These are phyloP conservation scores for Drosophila setifemur DNA, from an alignment of 1,140 invertebrate genomes.

Conservation along the genomic window DNA sequence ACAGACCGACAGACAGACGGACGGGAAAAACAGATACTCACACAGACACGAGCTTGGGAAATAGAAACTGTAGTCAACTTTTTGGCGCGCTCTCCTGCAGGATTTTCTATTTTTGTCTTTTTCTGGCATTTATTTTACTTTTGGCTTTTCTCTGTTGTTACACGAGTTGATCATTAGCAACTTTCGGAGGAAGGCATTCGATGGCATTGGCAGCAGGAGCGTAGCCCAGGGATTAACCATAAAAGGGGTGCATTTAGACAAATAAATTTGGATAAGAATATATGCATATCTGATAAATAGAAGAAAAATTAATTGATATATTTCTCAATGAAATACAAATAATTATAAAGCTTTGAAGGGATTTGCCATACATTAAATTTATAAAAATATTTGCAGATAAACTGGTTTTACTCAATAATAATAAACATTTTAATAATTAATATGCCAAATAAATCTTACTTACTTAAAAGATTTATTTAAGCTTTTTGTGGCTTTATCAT, in stretches of 20 bases:
- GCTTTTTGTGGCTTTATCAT: too few species aligned
- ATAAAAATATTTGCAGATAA: too few species aligned
- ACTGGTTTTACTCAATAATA: too few species aligned
- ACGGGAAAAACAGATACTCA: slow-evolving; percentile 34
- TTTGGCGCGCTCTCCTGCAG: slow-evolving; percentile 47
- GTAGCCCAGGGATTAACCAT: not conserved
- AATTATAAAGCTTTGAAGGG: too few species aligned
- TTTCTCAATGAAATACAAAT: too few species aligned
- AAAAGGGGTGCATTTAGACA: not conserved
- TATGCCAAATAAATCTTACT: too few species aligned
- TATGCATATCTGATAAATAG: too few species aligned
- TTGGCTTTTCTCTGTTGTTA: slow-evolving; percentile 41
- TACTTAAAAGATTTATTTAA: too few species aligned
- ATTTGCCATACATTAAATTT: too few species aligned
- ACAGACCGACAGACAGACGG: slow-evolving; percentile 10
- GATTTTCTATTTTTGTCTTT: slow-evolving; percentile 23
- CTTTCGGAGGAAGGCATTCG: slow-evolving; percentile 39
- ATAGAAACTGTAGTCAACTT: slow-evolving; percentile 66
- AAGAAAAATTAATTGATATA: too few species aligned
- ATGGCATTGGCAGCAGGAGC: slow-evolving; percentile 2
- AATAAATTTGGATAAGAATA: too few species aligned
- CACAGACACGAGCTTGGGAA: slow-evolving; percentile 18
- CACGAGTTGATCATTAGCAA: slow-evolving; percentile 72
- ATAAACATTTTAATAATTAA: too few species aligned
- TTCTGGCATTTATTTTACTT: slow-evolving; percentile 46